Conservation (phyloP, 2,888 invertebrate genomes). For the Galerucella nymphaeae region DNA sequence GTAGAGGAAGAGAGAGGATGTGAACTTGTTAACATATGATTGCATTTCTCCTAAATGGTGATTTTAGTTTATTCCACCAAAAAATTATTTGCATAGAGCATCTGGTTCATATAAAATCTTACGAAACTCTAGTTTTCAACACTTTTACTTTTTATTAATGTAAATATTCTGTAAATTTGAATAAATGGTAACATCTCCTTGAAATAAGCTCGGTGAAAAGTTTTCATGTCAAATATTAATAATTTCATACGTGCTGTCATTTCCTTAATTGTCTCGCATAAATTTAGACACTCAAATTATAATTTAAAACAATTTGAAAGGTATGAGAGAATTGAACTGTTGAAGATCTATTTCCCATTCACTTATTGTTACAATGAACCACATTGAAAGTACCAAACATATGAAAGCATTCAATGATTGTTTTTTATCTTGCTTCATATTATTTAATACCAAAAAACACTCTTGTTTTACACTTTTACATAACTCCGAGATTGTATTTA, state of each 20-base stretch:
- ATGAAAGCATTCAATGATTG: slow-evolving; percentile 9
- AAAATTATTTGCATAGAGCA: slow-evolving; percentile 20
- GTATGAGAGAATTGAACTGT: background rate
- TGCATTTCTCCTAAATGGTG: slow-evolving; percentile 40
- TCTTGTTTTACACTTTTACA: background rate
- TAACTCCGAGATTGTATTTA: background rate
- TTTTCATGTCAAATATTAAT: too few relatives aligned
- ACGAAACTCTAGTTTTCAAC: background rate
- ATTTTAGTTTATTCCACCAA: slow-evolving; percentile 34
- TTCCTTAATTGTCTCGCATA: too few relatives aligned
- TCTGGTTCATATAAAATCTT: slow-evolving; percentile 9
- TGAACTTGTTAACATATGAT: slow-evolving; percentile 43
- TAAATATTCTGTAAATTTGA: too few relatives aligned
- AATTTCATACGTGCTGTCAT: too few relatives aligned
- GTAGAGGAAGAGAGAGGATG: slow-evolving; percentile 43
- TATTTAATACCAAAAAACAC: slow-evolving; percentile 19
- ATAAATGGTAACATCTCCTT: too few relatives aligned
- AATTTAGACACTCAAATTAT: background rate
- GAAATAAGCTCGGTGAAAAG: too few relatives aligned
- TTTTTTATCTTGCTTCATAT: background rate
- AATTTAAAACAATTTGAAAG: background rate
- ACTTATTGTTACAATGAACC: slow-evolving; percentile 18
- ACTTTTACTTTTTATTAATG: slow-evolving; percentile 22
- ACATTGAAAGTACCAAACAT: slow-evolving; percentile 6
- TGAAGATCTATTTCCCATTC: slow-evolving; percentile 10